phyloP scores from a whole-genome alignment of 2,113 vertebrate species.

The Psittacula cyanocephala region DNA sequence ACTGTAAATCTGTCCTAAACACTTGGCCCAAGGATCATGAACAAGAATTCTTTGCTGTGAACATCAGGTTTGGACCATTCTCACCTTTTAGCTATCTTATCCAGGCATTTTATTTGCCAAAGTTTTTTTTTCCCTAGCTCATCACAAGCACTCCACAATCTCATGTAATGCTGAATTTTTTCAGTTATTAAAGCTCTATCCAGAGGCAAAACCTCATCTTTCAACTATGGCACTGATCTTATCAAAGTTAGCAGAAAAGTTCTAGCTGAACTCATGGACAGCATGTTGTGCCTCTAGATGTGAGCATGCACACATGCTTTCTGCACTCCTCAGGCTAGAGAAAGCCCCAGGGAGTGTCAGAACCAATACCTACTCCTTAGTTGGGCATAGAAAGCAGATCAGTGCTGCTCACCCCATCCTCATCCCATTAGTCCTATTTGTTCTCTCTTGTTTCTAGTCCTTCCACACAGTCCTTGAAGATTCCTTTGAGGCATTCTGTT shows the following conservation, averaged over 20 bases:
- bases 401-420: neutral
- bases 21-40: neutral
- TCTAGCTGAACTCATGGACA: neutral
- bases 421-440: neutral
- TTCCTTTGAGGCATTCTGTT: neutral
- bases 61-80: neutral
- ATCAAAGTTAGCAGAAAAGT: neutral
- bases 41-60: neutral
- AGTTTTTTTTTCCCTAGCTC: neutral
- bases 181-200: neutral
- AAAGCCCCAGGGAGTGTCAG: neutral
- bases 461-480: neutral
- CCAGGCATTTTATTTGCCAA: neutral
- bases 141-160: neutral
- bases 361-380: neutral
- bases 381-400: fast-evolving
- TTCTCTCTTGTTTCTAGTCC: neutral
- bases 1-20: neutral
- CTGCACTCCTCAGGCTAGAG: neutral
- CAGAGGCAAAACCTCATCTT: neutral
- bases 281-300: neutral
- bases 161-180: neutral
- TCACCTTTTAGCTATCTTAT: neutral
- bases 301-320: fast-evolving
- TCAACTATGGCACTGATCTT: neutral